These are phyloP conservation scores for Hassar affinis DNA, from an alignment of 2,113 vertebrate genomes.

Conservation along the genomic window DNA sequence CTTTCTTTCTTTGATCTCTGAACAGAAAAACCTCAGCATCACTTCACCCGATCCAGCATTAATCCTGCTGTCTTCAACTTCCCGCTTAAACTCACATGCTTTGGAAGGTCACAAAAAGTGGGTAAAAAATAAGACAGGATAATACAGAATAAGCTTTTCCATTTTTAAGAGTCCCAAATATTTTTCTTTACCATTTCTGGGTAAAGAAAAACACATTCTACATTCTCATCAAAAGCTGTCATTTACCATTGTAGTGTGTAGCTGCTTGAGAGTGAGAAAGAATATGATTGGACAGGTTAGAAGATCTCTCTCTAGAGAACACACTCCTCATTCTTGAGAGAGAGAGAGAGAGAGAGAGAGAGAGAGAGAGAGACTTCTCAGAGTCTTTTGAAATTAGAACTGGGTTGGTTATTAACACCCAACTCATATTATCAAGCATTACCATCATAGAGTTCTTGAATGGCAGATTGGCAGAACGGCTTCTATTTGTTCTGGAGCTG, in stretches of 20 bases:
- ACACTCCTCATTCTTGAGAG: too few relatives aligned
- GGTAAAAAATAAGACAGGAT: neutral
- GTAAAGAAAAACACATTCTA: too few relatives aligned
- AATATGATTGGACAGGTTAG: slow-evolving; percentile 21
- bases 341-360: too few relatives aligned
- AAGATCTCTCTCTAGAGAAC: too few relatives aligned
- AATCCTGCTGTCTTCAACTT: slow-evolving; percentile 59
- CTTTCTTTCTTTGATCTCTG: slow-evolving; percentile 77
- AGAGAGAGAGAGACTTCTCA: too few relatives aligned
- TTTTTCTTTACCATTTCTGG: slow-evolving; percentile 1
- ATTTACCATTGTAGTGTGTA: slow-evolving; percentile 13
- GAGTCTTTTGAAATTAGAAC: too few relatives aligned
- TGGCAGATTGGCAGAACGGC: too few relatives aligned
- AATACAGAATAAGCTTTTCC: slow-evolving; percentile 5
- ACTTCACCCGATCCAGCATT: slow-evolving; percentile 66
- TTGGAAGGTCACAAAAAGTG: neutral
- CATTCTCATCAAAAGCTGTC: slow-evolving; percentile 15
- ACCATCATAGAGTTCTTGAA: too few relatives aligned
- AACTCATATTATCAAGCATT: too few relatives aligned
- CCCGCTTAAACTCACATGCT: slow-evolving; percentile 52
- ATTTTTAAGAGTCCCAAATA: slow-evolving; percentile 25
- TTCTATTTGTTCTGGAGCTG: too few relatives aligned
- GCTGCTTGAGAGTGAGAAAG: neutral
- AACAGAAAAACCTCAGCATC: slow-evolving; percentile 71
- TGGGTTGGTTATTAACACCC: too few relatives aligned